Evolutionary conservation across 2,888 invertebrate genomes (phyloP), one percentile per base, ranked within the genome.

Genomic region (Chrysina gloriosa): DNA sequence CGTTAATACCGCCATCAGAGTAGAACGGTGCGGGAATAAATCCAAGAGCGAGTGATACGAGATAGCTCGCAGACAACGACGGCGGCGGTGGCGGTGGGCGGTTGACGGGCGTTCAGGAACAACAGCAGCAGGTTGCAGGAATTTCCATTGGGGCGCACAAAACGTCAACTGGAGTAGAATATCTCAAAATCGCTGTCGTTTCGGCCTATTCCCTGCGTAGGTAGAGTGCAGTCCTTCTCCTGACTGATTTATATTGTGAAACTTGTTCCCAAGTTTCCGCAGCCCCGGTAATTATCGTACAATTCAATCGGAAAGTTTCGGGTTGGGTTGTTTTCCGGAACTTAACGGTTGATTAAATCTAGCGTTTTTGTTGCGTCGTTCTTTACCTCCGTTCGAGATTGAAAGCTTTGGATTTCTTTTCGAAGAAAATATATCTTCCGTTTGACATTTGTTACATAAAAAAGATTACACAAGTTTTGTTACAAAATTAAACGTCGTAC

Each of bases 221-320:
- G 14, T 7, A n/a, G 7, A 19, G 14, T 14, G 31, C 52, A 11
- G 52, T 14, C 27, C 27, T 29, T 19, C 27, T 6, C 29, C 14
- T 23, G 14, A 56, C 56, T 56, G 56, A 56, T 56, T 56, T 36
- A 56, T 56, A 56, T 56, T 56, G 36, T 56, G n/a, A 56, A 56
- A 56, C 21, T 56, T 56, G 36, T 36, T 23, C 39, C 31, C 36
- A 56, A 56, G 31, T 56, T 56, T n/a, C 56, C 56, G 39, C 16
- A 23, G 36, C 36, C 31, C 56, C 45, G 29, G 66, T 47, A 66
- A 66, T 66, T 66, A 66, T 66, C 19, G 56, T 66, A 66, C 66
- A 58, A 66, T 66, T 66, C 66, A 66, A 66, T 66, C 47, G 66
- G 47, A 34, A 66, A 66, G 56, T 66, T 66, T 52, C 31, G 19